Evolutionary conservation across 2,113 vertebrate genomes (phyloP).

Genomic region (Dolichallabes microphthalmus): DNA sequence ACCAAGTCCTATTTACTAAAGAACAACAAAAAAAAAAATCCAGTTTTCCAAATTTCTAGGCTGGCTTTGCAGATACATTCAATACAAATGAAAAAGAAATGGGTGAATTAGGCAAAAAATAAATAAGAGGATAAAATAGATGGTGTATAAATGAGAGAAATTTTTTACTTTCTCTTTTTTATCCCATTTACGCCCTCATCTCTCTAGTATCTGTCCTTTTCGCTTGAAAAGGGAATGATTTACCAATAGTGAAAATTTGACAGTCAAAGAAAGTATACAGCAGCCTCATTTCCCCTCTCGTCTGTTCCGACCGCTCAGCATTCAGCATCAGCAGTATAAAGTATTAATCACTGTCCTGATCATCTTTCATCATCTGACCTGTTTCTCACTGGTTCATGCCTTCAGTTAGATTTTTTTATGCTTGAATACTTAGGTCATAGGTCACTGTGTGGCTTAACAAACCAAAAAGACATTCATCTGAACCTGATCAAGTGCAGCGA

Average conservation of each 20-base stretch:
- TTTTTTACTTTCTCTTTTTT: neutral
- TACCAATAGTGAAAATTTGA: neutral
- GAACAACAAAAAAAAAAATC: neutral
- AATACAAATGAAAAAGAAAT: neutral
- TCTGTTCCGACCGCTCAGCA: no score
- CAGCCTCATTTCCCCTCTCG: no score
- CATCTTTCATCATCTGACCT: no score
- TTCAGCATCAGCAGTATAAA: neutral
- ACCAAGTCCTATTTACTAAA: no score
- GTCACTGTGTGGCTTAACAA: no score
- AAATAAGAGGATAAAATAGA: neutral
- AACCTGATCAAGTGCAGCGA: no score
- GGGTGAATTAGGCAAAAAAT: neutral
- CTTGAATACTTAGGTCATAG: no score
- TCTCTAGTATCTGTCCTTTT: neutral
- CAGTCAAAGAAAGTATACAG: no score
- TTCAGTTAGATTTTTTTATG: no score
- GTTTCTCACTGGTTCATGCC: no score
- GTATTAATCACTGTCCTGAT: no score
- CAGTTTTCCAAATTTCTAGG: neutral
- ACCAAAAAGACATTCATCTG: no score
- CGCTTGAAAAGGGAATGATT: neutral
- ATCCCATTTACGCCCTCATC: neutral
- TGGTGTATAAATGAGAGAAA: neutral
- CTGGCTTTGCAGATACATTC: neutral